These are phyloP conservation scores for Neoaliturus tenellus DNA, from an alignment of 2,888 invertebrate genomes.

Conservation along the genomic window DNA sequence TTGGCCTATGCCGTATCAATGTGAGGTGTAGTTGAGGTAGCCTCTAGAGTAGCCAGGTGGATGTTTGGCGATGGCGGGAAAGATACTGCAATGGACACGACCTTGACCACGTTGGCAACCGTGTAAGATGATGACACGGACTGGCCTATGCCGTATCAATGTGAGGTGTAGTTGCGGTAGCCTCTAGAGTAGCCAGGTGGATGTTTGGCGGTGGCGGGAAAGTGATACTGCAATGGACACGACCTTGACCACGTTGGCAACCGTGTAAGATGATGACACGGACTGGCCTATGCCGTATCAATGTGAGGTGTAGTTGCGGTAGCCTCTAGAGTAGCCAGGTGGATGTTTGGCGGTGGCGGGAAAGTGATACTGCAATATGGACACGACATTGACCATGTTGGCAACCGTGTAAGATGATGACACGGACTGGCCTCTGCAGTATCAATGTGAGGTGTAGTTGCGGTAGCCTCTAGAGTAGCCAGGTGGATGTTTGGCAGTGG, in stretches of 20 bases:
- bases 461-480: no score
- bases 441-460: no score
- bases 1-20: background rate
- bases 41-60: background rate
- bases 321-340: background rate
- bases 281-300: background rate
- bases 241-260: background rate
- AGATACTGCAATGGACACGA: background rate
- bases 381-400: background rate
- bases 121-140: background rate
- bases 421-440: no score
- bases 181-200: background rate
- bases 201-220: background rate
- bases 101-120: background rate
- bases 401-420: background rate
- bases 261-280: background rate
- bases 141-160: background rate
- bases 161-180: background rate
- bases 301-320: background rate
- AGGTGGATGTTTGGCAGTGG: no score
- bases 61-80: background rate
- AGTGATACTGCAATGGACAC: background rate
- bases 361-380: background rate
- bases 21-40: background rate
- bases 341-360: background rate